A percentile compares a stretch with the other conserved stretches of the same genome.
Conservation (phyloP, 2,888 invertebrate genomes). For the Baronia brevicornis region DNA sequence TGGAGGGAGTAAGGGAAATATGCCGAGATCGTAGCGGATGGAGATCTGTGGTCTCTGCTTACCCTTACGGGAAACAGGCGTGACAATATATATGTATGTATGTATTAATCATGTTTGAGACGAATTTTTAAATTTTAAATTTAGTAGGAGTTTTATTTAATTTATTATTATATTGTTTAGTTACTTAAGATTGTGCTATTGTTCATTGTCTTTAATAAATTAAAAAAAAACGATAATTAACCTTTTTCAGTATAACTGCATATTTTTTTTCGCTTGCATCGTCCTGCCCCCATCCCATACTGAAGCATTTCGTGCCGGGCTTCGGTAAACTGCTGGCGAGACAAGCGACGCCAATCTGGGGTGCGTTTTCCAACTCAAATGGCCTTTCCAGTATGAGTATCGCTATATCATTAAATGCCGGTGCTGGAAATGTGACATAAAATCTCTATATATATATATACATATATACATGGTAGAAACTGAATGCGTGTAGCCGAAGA, state of each 20-base stretch:
- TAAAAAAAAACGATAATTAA: not conserved
- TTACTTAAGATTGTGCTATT: conserved; percentile 2
- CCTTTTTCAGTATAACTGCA: conserved; percentile 21
- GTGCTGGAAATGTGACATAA: conserved; percentile 12
- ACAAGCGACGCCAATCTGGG: conserved; percentile 22
- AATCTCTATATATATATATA: not conserved
- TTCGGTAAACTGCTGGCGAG: conserved; percentile 12
- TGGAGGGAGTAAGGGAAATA: too few species aligned
- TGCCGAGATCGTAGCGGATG: too few species aligned
- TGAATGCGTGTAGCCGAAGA: too few species aligned
- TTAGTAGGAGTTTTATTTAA: too few species aligned
- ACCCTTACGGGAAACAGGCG: too few species aligned
- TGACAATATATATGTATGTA: too few species aligned
- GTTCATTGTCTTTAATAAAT: not conserved
- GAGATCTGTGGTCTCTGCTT: too few species aligned
- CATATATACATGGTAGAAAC: too few species aligned
- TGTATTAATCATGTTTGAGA: too few species aligned
- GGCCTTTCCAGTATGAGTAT: conserved; percentile 18
- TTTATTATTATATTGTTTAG: too few species aligned
- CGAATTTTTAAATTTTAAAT: too few species aligned
- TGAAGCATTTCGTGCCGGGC: conserved; percentile 16
- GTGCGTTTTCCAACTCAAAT: conserved; percentile 13
- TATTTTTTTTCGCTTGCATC: conserved; percentile 6
- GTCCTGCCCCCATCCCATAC: conserved; percentile 26
- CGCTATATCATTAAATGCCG: conserved; percentile 16